phyloP scores from a whole-genome alignment of 1,140 invertebrate species.

The Sipha flava region DNA sequence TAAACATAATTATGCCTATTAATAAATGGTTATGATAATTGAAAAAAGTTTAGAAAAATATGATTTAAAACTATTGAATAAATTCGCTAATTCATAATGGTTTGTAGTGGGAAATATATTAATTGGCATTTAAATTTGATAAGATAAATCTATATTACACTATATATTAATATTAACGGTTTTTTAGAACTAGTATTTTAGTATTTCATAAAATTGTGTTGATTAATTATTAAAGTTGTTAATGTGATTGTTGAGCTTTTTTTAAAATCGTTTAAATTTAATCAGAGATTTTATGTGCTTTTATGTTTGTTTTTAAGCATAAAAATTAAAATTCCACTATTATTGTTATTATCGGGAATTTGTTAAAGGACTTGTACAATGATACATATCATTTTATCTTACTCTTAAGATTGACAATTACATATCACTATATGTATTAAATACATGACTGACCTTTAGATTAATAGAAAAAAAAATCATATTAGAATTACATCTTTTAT shows the following conservation, averaged over 20 bases:
- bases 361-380: slow-evolving; percentile 7
- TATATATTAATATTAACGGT: background rate
- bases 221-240: slow-evolving; percentile 21
- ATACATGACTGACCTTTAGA: slow-evolving; percentile 22
- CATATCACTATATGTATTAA: slow-evolving; percentile 22
- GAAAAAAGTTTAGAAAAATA: slow-evolving; percentile 5
- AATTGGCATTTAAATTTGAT: slow-evolving; percentile 22
- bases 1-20: too few relatives aligned
- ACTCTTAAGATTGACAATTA: slow-evolving; percentile 19
- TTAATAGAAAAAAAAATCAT: background rate
- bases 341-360: slow-evolving; percentile 22
- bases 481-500: slow-evolving; percentile 15
- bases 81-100: background rate
- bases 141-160: slow-evolving; percentile 1
- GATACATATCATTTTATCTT: slow-evolving; percentile 27
- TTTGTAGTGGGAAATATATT: background rate
- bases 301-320: slow-evolving; percentile 19
- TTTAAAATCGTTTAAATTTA: slow-evolving; percentile 19
- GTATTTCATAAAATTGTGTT: background rate
- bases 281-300: slow-evolving; percentile 29
- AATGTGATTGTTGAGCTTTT: slow-evolving; percentile 33
- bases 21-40: too few relatives aligned
- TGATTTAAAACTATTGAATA: background rate
- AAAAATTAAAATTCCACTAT: slow-evolving; percentile 14
- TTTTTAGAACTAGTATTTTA: slow-evolving; percentile 4